A percentile compares a stretch with the other conserved stretches of the same genome.
Conservation (phyloP, 2,797 vertebrate species). For the Rhynchotus rufescens region DNA sequence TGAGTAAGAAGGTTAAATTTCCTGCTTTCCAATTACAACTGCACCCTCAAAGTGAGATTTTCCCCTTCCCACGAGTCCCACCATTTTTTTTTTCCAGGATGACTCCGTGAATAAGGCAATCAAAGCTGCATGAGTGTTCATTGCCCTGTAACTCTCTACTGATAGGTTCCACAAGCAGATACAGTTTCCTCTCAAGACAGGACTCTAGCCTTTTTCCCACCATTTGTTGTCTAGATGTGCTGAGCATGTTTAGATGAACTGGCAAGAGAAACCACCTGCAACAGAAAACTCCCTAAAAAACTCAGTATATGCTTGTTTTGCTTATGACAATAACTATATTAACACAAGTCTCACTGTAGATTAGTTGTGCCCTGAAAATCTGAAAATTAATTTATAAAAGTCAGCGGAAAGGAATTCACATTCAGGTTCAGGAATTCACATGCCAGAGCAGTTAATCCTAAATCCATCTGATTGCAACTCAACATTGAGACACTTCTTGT, state of each 20-base stretch:
- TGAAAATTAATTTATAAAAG: background rate
- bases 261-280: background rate
- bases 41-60: background rate
- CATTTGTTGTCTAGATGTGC: background rate
- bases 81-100: background rate
- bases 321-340: background rate
- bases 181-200: background rate
- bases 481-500: background rate
- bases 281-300: background rate
- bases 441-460: background rate
- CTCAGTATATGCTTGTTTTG: background rate
- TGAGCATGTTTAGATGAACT: background rate
- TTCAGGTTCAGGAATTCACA: background rate
- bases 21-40: background rate
- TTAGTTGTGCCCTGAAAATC: background rate
- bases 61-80: background rate
- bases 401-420: background rate
- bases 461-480: background rate
- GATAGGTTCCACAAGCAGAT: background rate
- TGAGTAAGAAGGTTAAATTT: background rate
- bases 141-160: background rate
- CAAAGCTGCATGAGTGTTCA: background rate
- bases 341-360: background rate
- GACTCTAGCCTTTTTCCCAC: background rate
- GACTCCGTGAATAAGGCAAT: background rate